Percentiles rank a stretch among this genome's conserved stretches.
Conservation (phyloP, 2,113 vertebrate species). For the Peucedramus taeniatus region DNA sequence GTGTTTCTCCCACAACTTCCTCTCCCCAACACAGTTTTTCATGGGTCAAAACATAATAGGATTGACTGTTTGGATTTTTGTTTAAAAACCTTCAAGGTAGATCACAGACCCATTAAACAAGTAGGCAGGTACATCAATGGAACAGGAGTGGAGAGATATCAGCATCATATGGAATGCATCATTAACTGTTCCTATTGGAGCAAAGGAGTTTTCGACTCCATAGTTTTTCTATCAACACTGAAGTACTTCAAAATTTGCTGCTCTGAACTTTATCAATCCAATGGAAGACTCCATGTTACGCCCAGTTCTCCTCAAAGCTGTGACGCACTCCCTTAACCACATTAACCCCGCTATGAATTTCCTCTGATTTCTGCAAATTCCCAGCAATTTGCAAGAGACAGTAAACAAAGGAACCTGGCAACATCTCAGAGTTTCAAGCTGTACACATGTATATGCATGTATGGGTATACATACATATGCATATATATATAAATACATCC, state of each 20-base stretch:
- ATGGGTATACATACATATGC: background rate
- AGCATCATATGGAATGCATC: background rate
- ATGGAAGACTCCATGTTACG: background rate
- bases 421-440: background rate
- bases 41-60: accelerated
- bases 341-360: accelerated
- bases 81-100: background rate
- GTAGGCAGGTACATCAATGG: background rate
- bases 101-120: background rate
- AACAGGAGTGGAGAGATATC: background rate
- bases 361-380: background rate
- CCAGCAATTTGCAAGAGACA: background rate
- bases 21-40: background rate
- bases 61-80: background rate
- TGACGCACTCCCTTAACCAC: background rate
- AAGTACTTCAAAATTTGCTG: background rate
- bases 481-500: background rate
- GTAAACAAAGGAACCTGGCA: background rate
- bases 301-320: background rate
- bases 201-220: background rate
- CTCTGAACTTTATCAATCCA: background rate
- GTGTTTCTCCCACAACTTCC: background rate
- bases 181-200: background rate
- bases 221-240: background rate
- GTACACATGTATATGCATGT: background rate